Base-by-base conservation (phyloP, 2,113 vertebrate genomes). In the Procavia capensis region DNA sequence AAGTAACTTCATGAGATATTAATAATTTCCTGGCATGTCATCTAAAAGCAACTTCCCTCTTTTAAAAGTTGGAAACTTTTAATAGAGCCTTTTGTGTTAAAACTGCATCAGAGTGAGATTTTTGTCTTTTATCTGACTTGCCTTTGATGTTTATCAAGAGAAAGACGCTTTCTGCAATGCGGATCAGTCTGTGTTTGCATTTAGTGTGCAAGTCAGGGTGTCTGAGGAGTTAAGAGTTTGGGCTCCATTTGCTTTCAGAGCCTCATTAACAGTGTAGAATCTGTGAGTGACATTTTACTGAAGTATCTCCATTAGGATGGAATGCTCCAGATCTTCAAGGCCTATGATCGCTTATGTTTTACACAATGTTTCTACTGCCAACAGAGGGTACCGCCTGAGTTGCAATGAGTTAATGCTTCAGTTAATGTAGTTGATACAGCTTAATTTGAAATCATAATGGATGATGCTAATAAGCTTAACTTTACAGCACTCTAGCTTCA, bases 381-480 rank as follows among this genome's bases (percentile, higher is more conserved):
- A 34, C 88, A 86, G 78, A 84, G 6, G 34, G 50, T 91, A 29
- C 89, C 90, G 34, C 74, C 86, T 95, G 85, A 85, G 93, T 93
- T 96, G 92, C 95, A 96, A 91, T 88, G 79, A 97, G 82, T 96
- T 97, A 97, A 96, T 96, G 94, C 20, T 27, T 59, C 39, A 95
- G 82, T 31, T 94, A 20, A 81, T 59, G 79, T 43, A 93, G 87
- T 61, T 45, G 34, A 43, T 14, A 61, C 79, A 87, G 92, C 91
- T 97, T 97, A 95, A 95, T 80, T 92, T 91, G 95, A 95, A 97
- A 95, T 97, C 68, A 95, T 98, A 97, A 97, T 80, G 50, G 64
- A 93, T 93, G 63, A 36, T 66, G 61, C 68, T 95, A 95, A 95
- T 81, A 94, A 95, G 91, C 43, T 98, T 95, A 94, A 91, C 81